A percentile compares a stretch with the other conserved stretches of the same genome.
These are phyloP conservation scores for Camptogramma bilineatum DNA, from an alignment of 2,888 invertebrate species.

Conservation along the genomic window DNA sequence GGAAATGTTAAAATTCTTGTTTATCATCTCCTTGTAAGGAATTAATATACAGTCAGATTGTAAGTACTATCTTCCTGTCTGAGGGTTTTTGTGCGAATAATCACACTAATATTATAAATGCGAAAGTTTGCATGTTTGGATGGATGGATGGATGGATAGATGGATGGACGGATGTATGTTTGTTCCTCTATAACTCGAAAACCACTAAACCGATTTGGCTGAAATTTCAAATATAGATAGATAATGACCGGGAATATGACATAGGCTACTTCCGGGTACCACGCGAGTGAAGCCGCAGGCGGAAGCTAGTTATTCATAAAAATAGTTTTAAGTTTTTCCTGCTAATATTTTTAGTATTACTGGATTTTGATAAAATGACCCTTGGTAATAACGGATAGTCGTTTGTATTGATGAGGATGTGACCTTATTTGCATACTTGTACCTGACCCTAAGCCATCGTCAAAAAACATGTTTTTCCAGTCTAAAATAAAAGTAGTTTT, in stretches of 20 bases:
- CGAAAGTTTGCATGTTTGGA: too few species aligned
- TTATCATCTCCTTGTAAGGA: conserved; percentile 7
- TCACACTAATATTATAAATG: too few species aligned
- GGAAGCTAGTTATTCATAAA: too few species aligned
- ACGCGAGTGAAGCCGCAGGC: too few species aligned
- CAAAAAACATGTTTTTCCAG: not conserved
- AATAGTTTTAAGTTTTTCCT: not conserved
- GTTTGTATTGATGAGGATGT: not conserved
- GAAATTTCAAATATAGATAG: too few species aligned
- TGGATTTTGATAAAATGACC: not conserved
- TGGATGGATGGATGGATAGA: too few species aligned
- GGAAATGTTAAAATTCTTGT: conserved; percentile 12
- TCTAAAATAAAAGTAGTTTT: not conserved
- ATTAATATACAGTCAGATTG: not conserved
- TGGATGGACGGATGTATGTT: too few species aligned
- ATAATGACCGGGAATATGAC: too few species aligned
- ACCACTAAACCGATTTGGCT: too few species aligned
- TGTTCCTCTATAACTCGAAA: too few species aligned
- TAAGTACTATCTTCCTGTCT: too few species aligned
- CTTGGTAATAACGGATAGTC: not conserved
- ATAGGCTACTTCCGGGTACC: too few species aligned
- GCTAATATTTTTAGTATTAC: not conserved
- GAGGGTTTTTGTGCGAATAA: not conserved
- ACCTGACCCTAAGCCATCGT: not conserved
- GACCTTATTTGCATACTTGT: not conserved